These are phyloP conservation scores for Sphaeridia pumilis DNA, from an alignment of 2,888 invertebrate genomes.

Conservation along the genomic window DNA sequence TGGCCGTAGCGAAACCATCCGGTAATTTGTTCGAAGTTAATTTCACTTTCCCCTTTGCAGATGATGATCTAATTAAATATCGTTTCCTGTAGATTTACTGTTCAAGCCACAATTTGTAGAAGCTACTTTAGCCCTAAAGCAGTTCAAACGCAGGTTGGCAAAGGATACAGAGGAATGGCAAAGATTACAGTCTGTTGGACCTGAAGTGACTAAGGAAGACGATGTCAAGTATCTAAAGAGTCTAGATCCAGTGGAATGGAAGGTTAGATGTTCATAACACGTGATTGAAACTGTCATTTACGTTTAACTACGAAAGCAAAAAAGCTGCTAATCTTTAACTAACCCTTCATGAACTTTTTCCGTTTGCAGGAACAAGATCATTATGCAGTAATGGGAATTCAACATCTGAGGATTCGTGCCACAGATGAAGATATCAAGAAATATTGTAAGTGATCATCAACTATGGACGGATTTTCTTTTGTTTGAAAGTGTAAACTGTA, in stretches of 20 bases:
- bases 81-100: conserved; percentile 21
- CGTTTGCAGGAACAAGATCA: conserved; percentile 71
- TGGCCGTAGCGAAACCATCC: conserved; percentile 18
- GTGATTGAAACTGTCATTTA: background rate
- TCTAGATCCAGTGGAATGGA: conserved; percentile 93
- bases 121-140: conserved; percentile 17
- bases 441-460: conserved; percentile 57
- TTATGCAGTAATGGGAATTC: conserved; percentile 86
- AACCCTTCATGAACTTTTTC: background rate
- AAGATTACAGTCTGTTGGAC: conserved; percentile 4
- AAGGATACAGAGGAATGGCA: conserved; percentile 15
- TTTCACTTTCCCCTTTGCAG: conserved; percentile 24
- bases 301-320: too few species aligned
- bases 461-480: background rate
- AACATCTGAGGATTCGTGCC: conserved; percentile 67
- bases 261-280: conserved; percentile 43
- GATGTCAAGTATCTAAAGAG: conserved; percentile 73
- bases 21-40: conserved; percentile 12
- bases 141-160: background rate
- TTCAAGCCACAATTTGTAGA: conserved; percentile 22
- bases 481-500: too few species aligned
- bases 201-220: conserved; percentile 45
- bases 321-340: background rate
- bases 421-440: conserved; percentile 86
- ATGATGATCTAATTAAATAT: background rate